phyloP scores from a whole-genome alignment of 2,797 vertebrate species.

The Chaetodon trifasciatus region DNA sequence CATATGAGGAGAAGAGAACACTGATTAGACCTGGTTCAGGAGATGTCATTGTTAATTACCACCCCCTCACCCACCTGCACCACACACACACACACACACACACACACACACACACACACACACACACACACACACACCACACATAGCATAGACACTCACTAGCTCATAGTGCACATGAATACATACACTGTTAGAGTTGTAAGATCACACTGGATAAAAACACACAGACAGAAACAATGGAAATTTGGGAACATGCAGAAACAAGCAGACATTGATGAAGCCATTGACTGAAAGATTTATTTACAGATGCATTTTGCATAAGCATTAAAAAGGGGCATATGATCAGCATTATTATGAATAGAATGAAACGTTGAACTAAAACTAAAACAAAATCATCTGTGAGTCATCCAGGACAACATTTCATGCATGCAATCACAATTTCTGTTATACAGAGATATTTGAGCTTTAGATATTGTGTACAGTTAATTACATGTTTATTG shows the following conservation, averaged over 20 bases:
- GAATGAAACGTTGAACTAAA: not conserved
- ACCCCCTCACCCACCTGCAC: conserved; percentile 82
- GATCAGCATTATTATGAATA: not conserved
- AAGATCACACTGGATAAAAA: conserved; percentile 20
- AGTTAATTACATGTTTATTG: not conserved
- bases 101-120: conserved; percentile 66
- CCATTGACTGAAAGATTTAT: not conserved
- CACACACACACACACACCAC: conserved; percentile 68
- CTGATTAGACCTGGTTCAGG: conserved; percentile 79
- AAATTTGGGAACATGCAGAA: not conserved
- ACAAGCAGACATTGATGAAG: not conserved
- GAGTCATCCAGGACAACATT: not conserved
- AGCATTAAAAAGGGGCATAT: too few species aligned
- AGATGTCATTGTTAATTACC: conserved; percentile 85
- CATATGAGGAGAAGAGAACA: conserved; percentile 66
- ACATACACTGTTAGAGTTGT: conserved; percentile 4
- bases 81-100: conserved; percentile 85
- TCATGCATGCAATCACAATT: not conserved
- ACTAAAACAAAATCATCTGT: not conserved
- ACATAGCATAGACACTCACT: conserved; percentile 62
- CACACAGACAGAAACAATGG: not conserved
- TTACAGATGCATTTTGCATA: not conserved
- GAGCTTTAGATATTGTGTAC: not conserved
- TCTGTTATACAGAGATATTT: not conserved
- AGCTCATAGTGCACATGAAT: conserved; percentile 27